Evolutionary conservation across 2,888 invertebrate species (phyloP), one percentile per base, ranked within the genome.

Genomic region (Geophilus truncorum): DNA sequence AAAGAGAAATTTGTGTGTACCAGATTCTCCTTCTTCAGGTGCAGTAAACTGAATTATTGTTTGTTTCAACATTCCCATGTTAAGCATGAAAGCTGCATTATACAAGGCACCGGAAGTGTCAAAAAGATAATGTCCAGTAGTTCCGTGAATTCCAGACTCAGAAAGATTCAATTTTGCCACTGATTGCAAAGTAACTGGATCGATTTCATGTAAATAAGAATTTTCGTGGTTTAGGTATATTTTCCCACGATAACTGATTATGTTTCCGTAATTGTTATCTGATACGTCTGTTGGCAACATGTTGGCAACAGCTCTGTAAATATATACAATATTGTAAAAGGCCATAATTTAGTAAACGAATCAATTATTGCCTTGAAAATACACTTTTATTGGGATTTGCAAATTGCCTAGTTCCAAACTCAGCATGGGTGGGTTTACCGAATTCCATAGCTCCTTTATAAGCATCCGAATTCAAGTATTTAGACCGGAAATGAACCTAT

Each of bases 331-430:
- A 45, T 32, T 28, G 28, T 10, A 10, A 10, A 23, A 25, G 23
- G n/a, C n/a, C n/a, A n/a, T 76, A 3, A 3, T 30, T 76, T 4
- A 10, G n/a, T 23, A 76, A 34, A 76, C 10, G 28, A 28, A 77
- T 70, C 70, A 9, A 25, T 15, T 51, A 9, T 34, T 82, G 87
- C 87, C 86, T 86, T 45, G 87, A 85, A 83, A 89, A 88, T 30
- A 89, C 85, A 80, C 85, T 87, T 84, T 88, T 88, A 84, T 88
- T 88, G 0, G 89, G 89, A 84, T 90, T 90, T 0, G 89, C 87
- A 82, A 85, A 85, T 0, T 87, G 86, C 32, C 85, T 84, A 0
- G 90, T 90, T 1, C 89, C 89, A 84, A 88, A 89, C 83, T 89
- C 88, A 1, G 87, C 86, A 70, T 86, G 86, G 0, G 89, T 87